phyloP scores from a whole-genome alignment of 2,888 invertebrate species.

The Limenitis camilla region DNA sequence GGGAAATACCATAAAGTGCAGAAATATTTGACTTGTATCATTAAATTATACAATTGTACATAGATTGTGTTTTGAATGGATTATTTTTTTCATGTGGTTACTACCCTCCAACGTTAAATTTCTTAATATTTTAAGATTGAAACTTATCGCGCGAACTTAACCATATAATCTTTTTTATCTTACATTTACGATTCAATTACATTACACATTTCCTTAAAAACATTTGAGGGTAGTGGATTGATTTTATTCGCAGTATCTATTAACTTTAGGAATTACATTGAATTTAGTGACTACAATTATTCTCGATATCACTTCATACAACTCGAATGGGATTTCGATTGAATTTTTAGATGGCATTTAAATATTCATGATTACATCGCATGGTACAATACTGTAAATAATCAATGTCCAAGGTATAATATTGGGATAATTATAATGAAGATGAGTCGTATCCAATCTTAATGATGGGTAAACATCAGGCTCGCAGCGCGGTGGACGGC shows the following conservation, averaged over 20 bases:
- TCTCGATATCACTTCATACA: no score
- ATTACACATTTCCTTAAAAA: not conserved
- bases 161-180: no score
- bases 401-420: no score
- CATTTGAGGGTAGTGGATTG: not conserved
- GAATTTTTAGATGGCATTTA: no score
- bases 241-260: not conserved
- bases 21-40: conserved; percentile 9
- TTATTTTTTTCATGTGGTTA: conserved; percentile 1
- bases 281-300: no score
- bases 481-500: conserved; percentile 39
- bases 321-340: no score
- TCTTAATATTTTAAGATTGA: not conserved
- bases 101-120: not conserved
- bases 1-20: not conserved
- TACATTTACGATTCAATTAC: not conserved
- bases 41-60: conserved; percentile 16
- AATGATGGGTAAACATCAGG: conserved; percentile 31
- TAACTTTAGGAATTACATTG: no score
- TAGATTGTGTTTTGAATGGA: conserved; percentile 15
- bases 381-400: no score
- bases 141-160: no score
- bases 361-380: no score
- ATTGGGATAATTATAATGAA: no score
- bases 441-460: no score